Evolutionary conservation across 2,888 invertebrate genomes (phyloP), one percentile per base, ranked within the genome.

Genomic region (Daptonema setosum): DNA sequence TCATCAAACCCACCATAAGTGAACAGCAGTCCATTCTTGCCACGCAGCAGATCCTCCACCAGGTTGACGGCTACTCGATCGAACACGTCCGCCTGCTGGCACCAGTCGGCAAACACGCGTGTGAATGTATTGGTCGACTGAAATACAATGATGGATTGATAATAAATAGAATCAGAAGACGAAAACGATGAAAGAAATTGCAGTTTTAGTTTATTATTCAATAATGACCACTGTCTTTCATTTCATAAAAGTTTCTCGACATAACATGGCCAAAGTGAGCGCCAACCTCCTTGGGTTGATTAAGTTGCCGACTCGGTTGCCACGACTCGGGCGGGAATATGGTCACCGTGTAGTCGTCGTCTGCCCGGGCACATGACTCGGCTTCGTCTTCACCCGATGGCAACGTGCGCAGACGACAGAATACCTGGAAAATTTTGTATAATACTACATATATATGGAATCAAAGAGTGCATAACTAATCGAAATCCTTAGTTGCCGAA

Each of bases 1-100:
- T 35, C 20, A 48, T 30, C n/a, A 52, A 25, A 29, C 17, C 63
- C 63, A 22, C 97, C 95, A 70, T 99, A 99, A 0, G 93, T 87
- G 71, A 97, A 95, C 55, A 97, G 75, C 30, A 97, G 76, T 14
- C 74, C 86, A 74, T 90, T 93, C 72, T 83, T 84, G 22, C 93
- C 93, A 62, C 79, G 80, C 28, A 54, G 75, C 5, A 97, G 73
- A 63, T 77, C 76, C 55, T 86, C 82, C 0, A 95, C 82, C 22
- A 95, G 74, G 0, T 90, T 91, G 54, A 83, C 75, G 0, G 86
- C 85, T 0, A 87, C 82, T 64, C 80, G 77, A 60, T 83, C 81
- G 72, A 90, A 91, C 2, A 88, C 75, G 59, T 85, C 83, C 68
- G 82, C 82, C 69, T 99, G 97, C 0, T 78, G 73, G 0, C 83